Conservation (phyloP, 2,797 vertebrate genomes). For the Epinephelus coioides region DNA sequence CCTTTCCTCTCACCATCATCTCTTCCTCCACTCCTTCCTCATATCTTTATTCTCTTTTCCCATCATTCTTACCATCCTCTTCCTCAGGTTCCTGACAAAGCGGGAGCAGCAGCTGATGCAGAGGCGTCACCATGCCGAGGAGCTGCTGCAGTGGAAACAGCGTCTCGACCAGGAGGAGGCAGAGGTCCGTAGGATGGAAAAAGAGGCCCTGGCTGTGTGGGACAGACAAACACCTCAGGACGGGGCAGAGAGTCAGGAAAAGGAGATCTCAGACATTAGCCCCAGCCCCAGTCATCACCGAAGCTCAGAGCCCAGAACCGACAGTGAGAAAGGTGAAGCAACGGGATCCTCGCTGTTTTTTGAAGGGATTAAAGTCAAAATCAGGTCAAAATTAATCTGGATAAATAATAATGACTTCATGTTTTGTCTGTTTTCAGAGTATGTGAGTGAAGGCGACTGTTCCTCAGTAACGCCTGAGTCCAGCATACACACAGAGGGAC, state of each 20-base stretch:
- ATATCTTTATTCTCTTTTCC: constrained; percentile 25
- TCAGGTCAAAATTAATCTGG: background rate
- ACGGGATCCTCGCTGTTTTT: background rate
- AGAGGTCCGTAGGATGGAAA: constrained; percentile 94
- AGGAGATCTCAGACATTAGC: constrained; percentile 82
- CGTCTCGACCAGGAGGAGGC: constrained; percentile 95
- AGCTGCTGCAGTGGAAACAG: constrained; percentile 94
- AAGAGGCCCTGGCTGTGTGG: constrained; percentile 93
- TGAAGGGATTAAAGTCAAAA: background rate
- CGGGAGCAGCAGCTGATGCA: constrained; percentile 96
- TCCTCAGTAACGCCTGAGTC: constrained; percentile 82
- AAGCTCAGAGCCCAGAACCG: constrained; percentile 63
- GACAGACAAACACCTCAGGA: constrained; percentile 84
- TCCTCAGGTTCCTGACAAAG: constrained; percentile 94
- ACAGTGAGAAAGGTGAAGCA: constrained; percentile 75
- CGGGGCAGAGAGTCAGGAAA: constrained; percentile 72
- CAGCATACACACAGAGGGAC: constrained; percentile 87
- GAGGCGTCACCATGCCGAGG: constrained; percentile 93
- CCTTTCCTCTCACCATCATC: constrained; percentile 6
- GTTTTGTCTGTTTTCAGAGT: constrained; percentile 78
- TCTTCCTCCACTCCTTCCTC: constrained; percentile 24
- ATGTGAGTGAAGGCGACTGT: constrained; percentile 84
- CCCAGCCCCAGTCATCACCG: constrained; percentile 60
- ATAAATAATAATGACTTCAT: background rate
- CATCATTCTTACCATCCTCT: constrained; percentile 37